Conservation (phyloP, 2,797 vertebrate species). For the Varecia variegata region DNA sequence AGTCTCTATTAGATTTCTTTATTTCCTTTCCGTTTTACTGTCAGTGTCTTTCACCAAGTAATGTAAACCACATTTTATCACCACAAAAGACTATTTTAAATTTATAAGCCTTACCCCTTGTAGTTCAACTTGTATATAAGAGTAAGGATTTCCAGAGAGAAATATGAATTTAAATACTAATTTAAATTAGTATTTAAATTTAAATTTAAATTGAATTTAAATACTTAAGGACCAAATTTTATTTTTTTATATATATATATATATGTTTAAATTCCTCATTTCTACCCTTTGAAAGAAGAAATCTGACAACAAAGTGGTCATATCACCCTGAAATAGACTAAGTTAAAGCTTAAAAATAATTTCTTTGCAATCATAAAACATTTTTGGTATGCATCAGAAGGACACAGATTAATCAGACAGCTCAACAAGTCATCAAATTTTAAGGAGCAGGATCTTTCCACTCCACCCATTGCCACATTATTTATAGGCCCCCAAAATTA, state of each 20-base stretch:
- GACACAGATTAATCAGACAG: constrained; percentile 43
- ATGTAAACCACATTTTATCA: constrained; percentile 51
- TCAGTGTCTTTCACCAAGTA: constrained; percentile 30
- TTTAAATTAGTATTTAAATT: too few relatives aligned
- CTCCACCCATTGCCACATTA: neutral
- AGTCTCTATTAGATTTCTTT: constrained; percentile 29
- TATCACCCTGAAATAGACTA: neutral
- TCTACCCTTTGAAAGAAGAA: constrained; percentile 7
- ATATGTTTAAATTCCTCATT: neutral
- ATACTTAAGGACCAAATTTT: neutral
- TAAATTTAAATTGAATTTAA: neutral
- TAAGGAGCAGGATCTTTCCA: constrained; percentile 16
- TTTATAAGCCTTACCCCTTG: neutral
- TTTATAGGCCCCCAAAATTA: constrained; percentile 36
- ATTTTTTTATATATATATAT: neutral
- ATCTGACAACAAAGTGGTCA: neutral
- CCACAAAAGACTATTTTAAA: constrained; percentile 20
- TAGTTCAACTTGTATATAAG: constrained; percentile 17
- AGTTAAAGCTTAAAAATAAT: constrained; percentile 5
- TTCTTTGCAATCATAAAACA: constrained; percentile 12
- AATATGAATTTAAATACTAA: constrained; percentile 8
- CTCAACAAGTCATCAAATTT: constrained; percentile 24
- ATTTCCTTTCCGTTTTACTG: constrained; percentile 53
- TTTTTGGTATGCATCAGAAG: neutral
- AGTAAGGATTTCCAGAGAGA: constrained; percentile 16